Conservation (phyloP, 2,797 vertebrate species). For the Sitta carolinensis region DNA sequence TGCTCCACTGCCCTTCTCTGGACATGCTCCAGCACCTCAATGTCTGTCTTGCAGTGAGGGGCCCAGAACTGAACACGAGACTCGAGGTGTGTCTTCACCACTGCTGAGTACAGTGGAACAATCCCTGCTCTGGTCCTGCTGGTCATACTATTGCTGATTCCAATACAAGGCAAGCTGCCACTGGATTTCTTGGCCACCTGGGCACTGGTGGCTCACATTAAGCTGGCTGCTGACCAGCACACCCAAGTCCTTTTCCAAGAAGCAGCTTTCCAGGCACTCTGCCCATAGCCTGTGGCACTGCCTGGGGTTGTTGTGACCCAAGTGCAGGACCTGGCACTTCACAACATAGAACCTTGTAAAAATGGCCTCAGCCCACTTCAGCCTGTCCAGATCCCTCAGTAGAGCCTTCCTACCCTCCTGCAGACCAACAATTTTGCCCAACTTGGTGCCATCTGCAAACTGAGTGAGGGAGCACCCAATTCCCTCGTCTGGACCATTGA, state of each 20-base stretch:
- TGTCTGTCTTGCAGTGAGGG: too few species aligned
- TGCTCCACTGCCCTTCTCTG: not conserved
- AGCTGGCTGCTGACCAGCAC: not conserved
- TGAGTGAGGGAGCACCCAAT: not conserved
- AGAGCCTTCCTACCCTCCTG: not conserved
- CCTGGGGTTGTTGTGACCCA: not conserved
- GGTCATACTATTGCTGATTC: not conserved
- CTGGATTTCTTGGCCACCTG: not conserved
- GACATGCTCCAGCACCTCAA: not conserved
- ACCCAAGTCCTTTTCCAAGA: not conserved
- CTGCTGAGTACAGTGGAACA: rapidly evolving
- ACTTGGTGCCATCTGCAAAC: not conserved
- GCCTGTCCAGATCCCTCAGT: not conserved
- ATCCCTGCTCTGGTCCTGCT: not conserved
- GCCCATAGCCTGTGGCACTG: rapidly evolving
- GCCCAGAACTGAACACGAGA: not conserved
- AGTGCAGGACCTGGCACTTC: rapidly evolving
- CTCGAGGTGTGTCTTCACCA: not conserved
- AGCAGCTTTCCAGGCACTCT: not conserved
- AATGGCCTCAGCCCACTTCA: not conserved
- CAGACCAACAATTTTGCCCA: not conserved
- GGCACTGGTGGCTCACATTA: not conserved
- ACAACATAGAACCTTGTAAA: not conserved
- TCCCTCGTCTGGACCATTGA: rapidly evolving
- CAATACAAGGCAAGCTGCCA: not conserved